phyloP scores from a whole-genome alignment of 2,888 invertebrate species.

The Lycia hirtaria region DNA sequence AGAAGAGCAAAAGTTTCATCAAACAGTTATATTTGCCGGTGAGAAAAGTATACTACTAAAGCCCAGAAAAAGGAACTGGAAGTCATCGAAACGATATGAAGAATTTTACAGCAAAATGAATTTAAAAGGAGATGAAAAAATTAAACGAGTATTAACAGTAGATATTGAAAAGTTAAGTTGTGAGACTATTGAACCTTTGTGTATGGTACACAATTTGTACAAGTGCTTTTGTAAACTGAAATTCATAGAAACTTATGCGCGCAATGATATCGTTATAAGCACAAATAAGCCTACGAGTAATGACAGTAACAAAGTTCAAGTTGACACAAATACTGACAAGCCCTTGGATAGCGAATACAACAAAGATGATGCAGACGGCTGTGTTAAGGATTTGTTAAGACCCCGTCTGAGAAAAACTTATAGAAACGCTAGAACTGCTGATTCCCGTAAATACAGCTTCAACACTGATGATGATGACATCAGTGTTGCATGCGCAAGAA shows the following conservation, averaged over 20 bases:
- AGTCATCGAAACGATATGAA: slow-evolving; percentile 86
- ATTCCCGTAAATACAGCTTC: background rate
- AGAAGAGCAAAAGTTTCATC: slow-evolving; percentile 90
- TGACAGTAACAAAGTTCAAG: slow-evolving; percentile 9
- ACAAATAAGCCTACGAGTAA: background rate
- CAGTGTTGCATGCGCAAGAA: slow-evolving; percentile 56
- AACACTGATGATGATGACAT: slow-evolving; percentile 24
- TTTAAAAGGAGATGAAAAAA: slow-evolving; percentile 53
- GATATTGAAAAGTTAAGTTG: slow-evolving; percentile 58
- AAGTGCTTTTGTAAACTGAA: slow-evolving; percentile 87
- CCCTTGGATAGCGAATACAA: background rate
- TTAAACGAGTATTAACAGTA: slow-evolving; percentile 52
- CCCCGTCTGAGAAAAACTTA: slow-evolving; percentile 6
- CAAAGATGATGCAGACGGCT: background rate
- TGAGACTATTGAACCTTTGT: slow-evolving; percentile 86
- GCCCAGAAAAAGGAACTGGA: slow-evolving; percentile 83
- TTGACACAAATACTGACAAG: background rate
- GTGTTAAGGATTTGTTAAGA: slow-evolving; percentile 14
- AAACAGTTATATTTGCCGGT: slow-evolving; percentile 88
- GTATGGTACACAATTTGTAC: slow-evolving; percentile 88
- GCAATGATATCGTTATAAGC: slow-evolving; percentile 7
- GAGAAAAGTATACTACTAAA: slow-evolving; percentile 88
- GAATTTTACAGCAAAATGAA: slow-evolving; percentile 76
- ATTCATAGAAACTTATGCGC: slow-evolving; percentile 49
- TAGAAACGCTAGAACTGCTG: slow-evolving; percentile 1